Evolutionary conservation across 2,888 invertebrate genomes (phyloP).

Genomic region (Callyntrura sp.): DNA sequence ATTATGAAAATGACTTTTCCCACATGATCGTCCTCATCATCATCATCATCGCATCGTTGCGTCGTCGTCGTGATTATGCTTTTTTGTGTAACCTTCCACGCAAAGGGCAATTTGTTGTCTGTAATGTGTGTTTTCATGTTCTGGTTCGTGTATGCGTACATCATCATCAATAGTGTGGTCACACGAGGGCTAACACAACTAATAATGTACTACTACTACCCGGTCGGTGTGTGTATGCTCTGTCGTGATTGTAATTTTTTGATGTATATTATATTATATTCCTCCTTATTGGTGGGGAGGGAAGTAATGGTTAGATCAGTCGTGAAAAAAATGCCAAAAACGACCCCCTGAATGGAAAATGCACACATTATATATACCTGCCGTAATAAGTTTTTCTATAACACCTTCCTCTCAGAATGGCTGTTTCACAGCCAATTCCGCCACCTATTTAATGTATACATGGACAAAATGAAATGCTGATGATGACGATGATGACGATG

Average conservation of each 20-base stretch:
- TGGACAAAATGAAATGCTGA: slow-evolving; percentile 16
- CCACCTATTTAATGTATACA: not conserved
- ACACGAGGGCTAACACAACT: not conserved
- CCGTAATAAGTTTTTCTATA: not conserved
- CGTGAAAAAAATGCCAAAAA: no score
- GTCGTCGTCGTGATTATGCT: no score
- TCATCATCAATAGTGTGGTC: not conserved
- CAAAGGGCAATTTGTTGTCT: not conserved
- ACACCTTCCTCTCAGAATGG: not conserved
- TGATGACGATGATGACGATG: no score
- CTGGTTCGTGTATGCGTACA: not conserved
- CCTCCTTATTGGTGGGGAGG: no score
- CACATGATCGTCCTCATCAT: slow-evolving; percentile 19
- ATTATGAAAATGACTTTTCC: slow-evolving; percentile 39
- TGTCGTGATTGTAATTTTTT: not conserved
- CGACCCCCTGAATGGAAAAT: no score
- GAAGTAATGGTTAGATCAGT: no score
- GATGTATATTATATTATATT: no score
- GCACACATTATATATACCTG: not conserved
- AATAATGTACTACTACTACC: not conserved
- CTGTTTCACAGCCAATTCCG: no score
- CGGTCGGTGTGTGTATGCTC: not conserved
- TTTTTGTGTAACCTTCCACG: not conserved
- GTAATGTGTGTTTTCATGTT: not conserved
- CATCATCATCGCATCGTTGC: no score